These are phyloP conservation scores for Volucella inflata DNA, from an alignment of 2,888 invertebrate genomes.

Conservation along the genomic window DNA sequence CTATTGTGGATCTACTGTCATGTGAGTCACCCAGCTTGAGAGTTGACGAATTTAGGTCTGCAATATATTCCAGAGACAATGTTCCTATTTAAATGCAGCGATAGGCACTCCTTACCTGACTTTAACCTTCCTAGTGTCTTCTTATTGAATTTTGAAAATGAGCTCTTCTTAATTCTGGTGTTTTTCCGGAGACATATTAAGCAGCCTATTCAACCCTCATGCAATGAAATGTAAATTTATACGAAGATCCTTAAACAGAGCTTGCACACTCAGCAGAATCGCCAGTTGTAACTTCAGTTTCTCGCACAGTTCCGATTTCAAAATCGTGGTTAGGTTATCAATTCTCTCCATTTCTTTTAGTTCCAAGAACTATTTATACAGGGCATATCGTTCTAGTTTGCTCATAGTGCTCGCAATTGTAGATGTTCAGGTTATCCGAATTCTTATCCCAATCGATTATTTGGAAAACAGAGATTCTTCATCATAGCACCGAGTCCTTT, in stretches of 20 bases:
- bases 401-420: constrained; percentile 83
- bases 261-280: constrained; percentile 84
- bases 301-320: constrained; percentile 78
- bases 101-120: constrained; percentile 28
- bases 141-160: constrained; percentile 83
- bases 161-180: constrained; percentile 84
- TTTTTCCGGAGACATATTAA: constrained; percentile 87
- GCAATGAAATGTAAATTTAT: constrained; percentile 86
- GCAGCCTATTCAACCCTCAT: constrained; percentile 85
- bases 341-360: constrained; percentile 83
- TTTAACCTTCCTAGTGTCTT: constrained; percentile 79
- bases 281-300: constrained; percentile 81
- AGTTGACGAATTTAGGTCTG: constrained; percentile 72
- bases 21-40: constrained; percentile 78
- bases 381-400: constrained; percentile 82
- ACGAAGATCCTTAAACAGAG: constrained; percentile 83
- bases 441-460: constrained; percentile 83
- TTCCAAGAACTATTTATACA: constrained; percentile 83
- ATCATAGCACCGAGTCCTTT: constrained; percentile 82
- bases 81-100: not conserved
- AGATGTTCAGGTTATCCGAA: constrained; percentile 79
- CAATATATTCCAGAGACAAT: not conserved
- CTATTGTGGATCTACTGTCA: constrained; percentile 79
- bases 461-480: constrained; percentile 82
- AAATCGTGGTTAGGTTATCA: constrained; percentile 81